Percentiles rank a stretch among this genome's conserved stretches.
These are phyloP conservation scores for Engystomops pustulosus DNA, from an alignment of 2,113 vertebrate genomes.

Conservation along the genomic window DNA sequence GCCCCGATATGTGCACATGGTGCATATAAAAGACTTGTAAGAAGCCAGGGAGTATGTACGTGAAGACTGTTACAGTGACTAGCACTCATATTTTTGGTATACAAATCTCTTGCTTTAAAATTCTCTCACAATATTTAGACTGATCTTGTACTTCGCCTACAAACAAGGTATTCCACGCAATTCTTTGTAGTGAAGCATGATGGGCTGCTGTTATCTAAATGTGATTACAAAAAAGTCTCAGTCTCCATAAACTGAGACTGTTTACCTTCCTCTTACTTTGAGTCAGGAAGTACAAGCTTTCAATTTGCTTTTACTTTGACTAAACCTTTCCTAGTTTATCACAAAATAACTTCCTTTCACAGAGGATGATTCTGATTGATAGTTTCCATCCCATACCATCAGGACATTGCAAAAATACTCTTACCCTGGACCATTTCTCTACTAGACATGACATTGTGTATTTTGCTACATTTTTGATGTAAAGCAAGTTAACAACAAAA, in stretches of 20 bases:
- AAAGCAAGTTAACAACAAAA: too few relatives aligned
- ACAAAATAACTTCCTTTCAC: constrained; percentile 35
- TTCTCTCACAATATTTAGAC: background rate
- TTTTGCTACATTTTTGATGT: too few relatives aligned
- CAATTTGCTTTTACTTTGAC: background rate
- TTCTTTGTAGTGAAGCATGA: background rate
- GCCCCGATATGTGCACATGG: too few relatives aligned
- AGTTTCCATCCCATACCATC: constrained; percentile 5
- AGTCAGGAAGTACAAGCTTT: constrained; percentile 10
- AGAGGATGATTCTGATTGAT: constrained; percentile 18
- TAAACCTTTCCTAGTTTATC: constrained; percentile 25
- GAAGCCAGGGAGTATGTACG: too few relatives aligned
- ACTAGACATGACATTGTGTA: too few relatives aligned
- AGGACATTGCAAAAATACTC: background rate
- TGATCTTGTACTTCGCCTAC: background rate
- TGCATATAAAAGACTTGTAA: too few relatives aligned
- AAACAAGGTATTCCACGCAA: background rate
- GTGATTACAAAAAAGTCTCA: background rate
- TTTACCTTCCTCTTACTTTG: background rate
- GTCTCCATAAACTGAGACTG: background rate
- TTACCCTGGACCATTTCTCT: too few relatives aligned
- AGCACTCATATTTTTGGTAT: too few relatives aligned
- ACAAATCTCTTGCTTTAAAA: too few relatives aligned
- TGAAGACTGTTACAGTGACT: too few relatives aligned
- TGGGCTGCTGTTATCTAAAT: background rate